A percentile compares a stretch with the other conserved stretches of the same genome.
phyloP scores from a whole-genome alignment of 2,113 vertebrate genomes.

The Puntigrus tetrazona region DNA sequence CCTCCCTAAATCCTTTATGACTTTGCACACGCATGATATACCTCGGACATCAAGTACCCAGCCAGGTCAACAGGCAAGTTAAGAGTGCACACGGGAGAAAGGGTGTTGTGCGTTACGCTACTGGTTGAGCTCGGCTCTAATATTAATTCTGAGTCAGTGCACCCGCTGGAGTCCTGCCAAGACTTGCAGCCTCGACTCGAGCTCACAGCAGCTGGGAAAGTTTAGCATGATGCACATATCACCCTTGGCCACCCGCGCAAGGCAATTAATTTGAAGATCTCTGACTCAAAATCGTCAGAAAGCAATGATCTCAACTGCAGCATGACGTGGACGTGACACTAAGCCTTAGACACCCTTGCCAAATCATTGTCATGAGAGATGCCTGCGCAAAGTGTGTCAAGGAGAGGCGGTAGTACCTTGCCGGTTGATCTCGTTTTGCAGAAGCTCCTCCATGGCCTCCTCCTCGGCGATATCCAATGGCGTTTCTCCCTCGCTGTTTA shows the following conservation, averaged over 20 bases:
- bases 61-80: conserved; percentile 3
- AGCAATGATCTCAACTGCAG: neutral
- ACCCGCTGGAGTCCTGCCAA: conserved; percentile 41
- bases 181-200: conserved; percentile 18
- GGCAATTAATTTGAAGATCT: neutral
- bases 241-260: neutral
- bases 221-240: conserved; percentile 15
- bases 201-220: conserved; percentile 14
- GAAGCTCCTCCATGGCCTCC: conserved; percentile 96
- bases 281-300: neutral
- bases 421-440: conserved; percentile 96
- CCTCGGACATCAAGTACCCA: conserved; percentile 33
- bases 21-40: conserved; percentile 53
- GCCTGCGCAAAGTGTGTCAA: neutral
- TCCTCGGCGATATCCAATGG: conserved; percentile 98
- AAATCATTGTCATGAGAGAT: conserved; percentile 8
- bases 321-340: neutral
- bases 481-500: conserved; percentile 99
- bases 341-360: conserved; percentile 5
- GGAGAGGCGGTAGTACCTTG: conserved; percentile 81
- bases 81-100: conserved; percentile 8
- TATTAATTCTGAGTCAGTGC: conserved; percentile 21
- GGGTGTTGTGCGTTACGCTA: neutral
- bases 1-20: conserved; percentile 41
- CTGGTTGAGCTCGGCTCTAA: neutral